A percentile compares a stretch with the other conserved stretches of the same genome.
Conservation (phyloP, 2,113 vertebrate species). For the Tichodroma muraria region DNA sequence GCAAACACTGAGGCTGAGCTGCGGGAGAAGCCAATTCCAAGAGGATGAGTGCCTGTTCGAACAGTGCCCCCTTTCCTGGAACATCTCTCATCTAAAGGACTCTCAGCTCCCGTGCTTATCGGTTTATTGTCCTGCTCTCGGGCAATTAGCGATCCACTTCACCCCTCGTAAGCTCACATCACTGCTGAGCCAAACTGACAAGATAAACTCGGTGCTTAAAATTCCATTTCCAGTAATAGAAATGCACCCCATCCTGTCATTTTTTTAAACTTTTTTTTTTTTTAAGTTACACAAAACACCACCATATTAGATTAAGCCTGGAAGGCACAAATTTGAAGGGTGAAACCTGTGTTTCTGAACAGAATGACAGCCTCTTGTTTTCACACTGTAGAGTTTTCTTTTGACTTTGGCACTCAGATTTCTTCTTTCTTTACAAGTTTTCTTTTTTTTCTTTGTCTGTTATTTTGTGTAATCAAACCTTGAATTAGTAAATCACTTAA, state of each 20-base stretch:
- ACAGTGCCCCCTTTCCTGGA: neutral
- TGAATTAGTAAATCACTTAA: neutral
- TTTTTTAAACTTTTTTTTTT: neutral
- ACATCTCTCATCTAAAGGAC: neutral
- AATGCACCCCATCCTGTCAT: neutral
- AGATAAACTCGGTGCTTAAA: slow-evolving; percentile 33
- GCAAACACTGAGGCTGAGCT: neutral
- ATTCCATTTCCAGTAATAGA: slow-evolving; percentile 48
- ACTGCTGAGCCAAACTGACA: slow-evolving; percentile 12
- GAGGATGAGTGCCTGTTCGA: slow-evolving; percentile 14
- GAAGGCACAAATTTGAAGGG: neutral
- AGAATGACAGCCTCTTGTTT: neutral
- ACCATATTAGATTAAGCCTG: neutral
- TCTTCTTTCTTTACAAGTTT: neutral
- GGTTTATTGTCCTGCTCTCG: neutral
- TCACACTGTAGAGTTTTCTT: neutral
- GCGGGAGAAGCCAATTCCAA: neutral
- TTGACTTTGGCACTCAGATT: neutral
- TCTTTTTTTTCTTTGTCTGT: neutral
- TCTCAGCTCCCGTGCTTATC: neutral
- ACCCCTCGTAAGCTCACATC: neutral
- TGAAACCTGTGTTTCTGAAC: neutral
- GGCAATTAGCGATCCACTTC: slow-evolving; percentile 13
- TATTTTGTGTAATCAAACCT: neutral
- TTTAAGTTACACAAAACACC: neutral